These are phyloP conservation scores for Sinodicranocentrus sp. DNA, from an alignment of 2,888 invertebrate genomes.

Conservation along the genomic window DNA sequence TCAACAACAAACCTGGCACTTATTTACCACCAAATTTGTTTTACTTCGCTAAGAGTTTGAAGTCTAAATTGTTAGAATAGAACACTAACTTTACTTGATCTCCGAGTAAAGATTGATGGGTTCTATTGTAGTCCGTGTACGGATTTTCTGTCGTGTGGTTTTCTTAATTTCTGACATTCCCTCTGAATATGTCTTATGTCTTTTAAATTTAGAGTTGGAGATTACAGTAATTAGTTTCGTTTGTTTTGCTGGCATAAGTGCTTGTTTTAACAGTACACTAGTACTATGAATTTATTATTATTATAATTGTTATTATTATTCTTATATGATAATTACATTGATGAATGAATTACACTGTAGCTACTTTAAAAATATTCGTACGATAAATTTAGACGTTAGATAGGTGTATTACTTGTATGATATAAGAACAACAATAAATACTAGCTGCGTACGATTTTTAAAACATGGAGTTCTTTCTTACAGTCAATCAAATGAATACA, in stretches of 20 bases:
- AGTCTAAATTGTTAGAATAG: not conserved
- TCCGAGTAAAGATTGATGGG: too few species aligned
- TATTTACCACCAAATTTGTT: too few species aligned
- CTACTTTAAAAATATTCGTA: not conserved
- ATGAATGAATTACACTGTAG: too few species aligned
- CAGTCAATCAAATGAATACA: conserved; percentile 24
- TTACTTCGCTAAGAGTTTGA: not conserved
- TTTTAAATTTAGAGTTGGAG: conserved; percentile 9
- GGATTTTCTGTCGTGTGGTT: conserved; percentile 9
- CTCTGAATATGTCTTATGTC: conserved; percentile 21
- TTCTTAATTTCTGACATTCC: conserved; percentile 49
- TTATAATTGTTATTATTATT: not conserved
- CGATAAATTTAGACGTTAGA: conserved; percentile 2
- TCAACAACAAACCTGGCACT: too few species aligned
- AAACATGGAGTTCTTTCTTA: conserved; percentile 30
- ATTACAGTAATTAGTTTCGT: not conserved
- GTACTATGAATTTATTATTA: not conserved
- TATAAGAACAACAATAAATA: conserved; percentile 1
- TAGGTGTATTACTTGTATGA: conserved; percentile 9
- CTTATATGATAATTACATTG: too few species aligned
- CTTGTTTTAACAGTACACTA: conserved; percentile 22
- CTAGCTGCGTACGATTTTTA: conserved; percentile 22
- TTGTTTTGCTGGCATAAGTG: conserved; percentile 24
- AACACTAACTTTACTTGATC: too few species aligned
- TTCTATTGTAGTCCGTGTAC: too few species aligned